Percentiles rank a stretch among this genome's conserved stretches.
Conservation (phyloP, 1,140 invertebrate genomes). For the Ectropis grisescens region DNA sequence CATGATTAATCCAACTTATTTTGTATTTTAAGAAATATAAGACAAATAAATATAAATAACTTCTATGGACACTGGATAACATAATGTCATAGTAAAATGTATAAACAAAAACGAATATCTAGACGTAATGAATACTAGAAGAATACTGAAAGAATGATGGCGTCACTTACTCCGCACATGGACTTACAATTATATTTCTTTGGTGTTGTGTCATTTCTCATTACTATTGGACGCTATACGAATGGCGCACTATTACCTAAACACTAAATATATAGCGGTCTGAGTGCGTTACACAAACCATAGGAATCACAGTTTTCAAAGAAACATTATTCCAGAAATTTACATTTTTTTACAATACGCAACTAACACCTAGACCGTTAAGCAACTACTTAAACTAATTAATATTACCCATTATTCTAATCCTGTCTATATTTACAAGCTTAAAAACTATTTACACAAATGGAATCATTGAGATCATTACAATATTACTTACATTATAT, state of each 20-base stretch:
- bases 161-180: constrained; percentile 40
- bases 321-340: too few relatives aligned
- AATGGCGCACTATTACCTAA: constrained; percentile 34
- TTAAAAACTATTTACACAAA: constrained; percentile 57
- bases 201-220: constrained; percentile 62
- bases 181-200: constrained; percentile 56
- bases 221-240: constrained; percentile 59
- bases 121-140: constrained; percentile 47
- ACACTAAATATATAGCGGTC: too few relatives aligned
- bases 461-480: constrained; percentile 69
- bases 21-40: too few relatives aligned
- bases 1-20: too few relatives aligned
- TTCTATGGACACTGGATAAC: too few relatives aligned
- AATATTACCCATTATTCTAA: constrained; percentile 12
- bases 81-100: too few relatives aligned
- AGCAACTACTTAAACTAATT: constrained; percentile 5
- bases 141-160: constrained; percentile 60
- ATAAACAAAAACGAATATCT: constrained; percentile 32
- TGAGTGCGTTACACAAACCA: too few relatives aligned
- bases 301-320: too few relatives aligned
- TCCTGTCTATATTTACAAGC: constrained; percentile 41
- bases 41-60: too few relatives aligned
- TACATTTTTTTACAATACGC: too few relatives aligned
- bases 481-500: constrained; percentile 50
- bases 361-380: too few relatives aligned